Percentiles rank a stretch among this genome's conserved stretches.
Conservation (phyloP, 2,888 invertebrate species). For the Hirudinaria manillensis region DNA sequence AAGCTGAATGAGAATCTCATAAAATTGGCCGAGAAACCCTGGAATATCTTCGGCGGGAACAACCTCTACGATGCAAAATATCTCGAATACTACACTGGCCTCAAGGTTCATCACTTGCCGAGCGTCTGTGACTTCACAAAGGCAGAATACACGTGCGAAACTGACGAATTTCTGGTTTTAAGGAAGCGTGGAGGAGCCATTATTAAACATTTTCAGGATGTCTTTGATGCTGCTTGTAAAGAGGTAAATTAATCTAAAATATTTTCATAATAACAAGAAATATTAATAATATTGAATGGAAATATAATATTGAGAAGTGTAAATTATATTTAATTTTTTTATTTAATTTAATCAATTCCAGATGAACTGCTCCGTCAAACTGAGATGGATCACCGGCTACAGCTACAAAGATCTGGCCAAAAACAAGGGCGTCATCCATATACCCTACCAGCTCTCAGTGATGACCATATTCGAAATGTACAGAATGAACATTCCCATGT, state of each 20-base stretch:
- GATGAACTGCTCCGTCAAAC: conserved; percentile 19
- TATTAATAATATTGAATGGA: neutral
- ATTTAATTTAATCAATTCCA: neutral
- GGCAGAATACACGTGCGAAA: conserved; percentile 10
- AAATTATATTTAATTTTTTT: too few species aligned
- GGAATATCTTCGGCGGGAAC: conserved; percentile 34
- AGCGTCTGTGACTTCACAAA: conserved; percentile 26
- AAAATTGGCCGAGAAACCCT: conserved; percentile 31
- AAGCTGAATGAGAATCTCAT: conserved; percentile 35
- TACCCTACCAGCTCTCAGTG: conserved; percentile 36
- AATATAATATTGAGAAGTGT: neutral
- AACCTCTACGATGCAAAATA: conserved; percentile 33
- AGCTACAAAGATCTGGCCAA: conserved; percentile 27
- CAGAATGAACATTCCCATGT: conserved; percentile 38
- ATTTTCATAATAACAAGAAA: neutral
- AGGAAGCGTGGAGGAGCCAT: conserved; percentile 16
- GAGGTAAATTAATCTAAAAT: neutral
- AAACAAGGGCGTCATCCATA: conserved; percentile 33
- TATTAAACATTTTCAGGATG: neutral
- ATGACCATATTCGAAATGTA: conserved; percentile 38
- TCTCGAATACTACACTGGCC: conserved; percentile 23
- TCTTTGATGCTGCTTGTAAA: neutral
- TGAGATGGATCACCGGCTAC: conserved; percentile 29
- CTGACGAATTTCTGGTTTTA: neutral
- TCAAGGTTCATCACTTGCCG: conserved; percentile 23